These are phyloP conservation scores for Pangasius mekongensis DNA, from an alignment of 2,797 vertebrate species.

Conservation along the genomic window DNA sequence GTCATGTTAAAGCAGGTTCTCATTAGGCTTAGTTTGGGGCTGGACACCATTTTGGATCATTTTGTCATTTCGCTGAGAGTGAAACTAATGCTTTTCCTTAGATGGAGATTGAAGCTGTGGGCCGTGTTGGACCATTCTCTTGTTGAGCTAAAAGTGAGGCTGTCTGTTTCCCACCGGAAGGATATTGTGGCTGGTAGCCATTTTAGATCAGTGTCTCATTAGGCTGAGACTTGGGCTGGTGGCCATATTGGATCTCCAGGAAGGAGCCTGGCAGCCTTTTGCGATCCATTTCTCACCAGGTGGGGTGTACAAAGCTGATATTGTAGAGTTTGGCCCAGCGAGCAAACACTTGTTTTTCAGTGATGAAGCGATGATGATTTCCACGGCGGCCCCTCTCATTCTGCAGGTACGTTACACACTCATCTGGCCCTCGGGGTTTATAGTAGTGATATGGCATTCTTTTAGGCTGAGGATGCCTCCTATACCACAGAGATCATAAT, in stretches of 20 bases:
- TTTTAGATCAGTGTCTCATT: slow-evolving; percentile 24
- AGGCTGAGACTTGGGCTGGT: background rate
- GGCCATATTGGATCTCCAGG: slow-evolving; percentile 12
- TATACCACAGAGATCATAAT: slow-evolving; percentile 51
- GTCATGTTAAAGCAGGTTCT: slow-evolving; percentile 15
- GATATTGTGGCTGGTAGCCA: slow-evolving; percentile 14
- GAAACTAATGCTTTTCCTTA: background rate
- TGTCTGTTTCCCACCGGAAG: background rate
- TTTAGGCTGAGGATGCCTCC: slow-evolving; percentile 75
- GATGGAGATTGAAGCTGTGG: background rate
- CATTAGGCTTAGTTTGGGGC: background rate
- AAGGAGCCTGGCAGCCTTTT: slow-evolving; percentile 3
- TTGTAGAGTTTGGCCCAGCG: slow-evolving; percentile 93
- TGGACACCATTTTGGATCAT: background rate
- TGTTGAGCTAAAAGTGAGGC: background rate
- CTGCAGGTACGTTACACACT: slow-evolving; percentile 91
- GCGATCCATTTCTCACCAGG: slow-evolving; percentile 75
- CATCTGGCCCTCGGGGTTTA: slow-evolving; percentile 89
- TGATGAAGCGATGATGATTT: slow-evolving; percentile 97
- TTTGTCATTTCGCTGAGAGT: background rate
- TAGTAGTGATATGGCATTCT: slow-evolving; percentile 97
- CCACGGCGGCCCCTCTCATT: slow-evolving; percentile 87
- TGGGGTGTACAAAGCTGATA: slow-evolving; percentile 89
- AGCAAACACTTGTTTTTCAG: slow-evolving; percentile 94
- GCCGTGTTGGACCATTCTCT: background rate